These are phyloP conservation scores for Neosilurus hyrtlii DNA, from an alignment of 2,797 vertebrate genomes.

Conservation along the genomic window DNA sequence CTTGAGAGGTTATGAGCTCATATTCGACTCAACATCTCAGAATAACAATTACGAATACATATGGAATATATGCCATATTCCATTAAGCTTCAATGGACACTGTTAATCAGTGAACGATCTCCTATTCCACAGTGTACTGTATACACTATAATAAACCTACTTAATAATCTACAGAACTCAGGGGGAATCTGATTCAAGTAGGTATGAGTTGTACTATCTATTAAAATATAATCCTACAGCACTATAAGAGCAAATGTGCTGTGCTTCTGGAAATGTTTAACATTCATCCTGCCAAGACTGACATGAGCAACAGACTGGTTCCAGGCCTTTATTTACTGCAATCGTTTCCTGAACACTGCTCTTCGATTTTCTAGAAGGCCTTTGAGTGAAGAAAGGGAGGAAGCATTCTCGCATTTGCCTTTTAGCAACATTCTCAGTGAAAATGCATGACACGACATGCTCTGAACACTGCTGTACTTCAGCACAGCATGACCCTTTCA, in stretches of 20 bases:
- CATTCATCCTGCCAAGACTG: not conserved
- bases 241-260: not conserved
- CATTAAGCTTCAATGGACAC: not conserved
- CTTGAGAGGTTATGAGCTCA: too few species aligned
- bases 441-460: constrained; percentile 33
- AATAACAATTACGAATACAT: too few species aligned
- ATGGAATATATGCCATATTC: too few species aligned
- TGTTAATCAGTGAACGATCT: not conserved
- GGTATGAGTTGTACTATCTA: too few species aligned
- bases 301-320: constrained; percentile 4
- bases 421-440: constrained; percentile 3
- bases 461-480: constrained; percentile 20
- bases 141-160: not conserved
- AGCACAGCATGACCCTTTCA: not conserved
- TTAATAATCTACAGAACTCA: not conserved
- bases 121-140: not conserved
- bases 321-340: constrained; percentile 51
- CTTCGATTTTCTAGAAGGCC: not conserved
- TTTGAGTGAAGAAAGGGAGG: constrained; percentile 25
- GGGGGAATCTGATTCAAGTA: not conserved
- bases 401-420: constrained; percentile 11
- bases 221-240: not conserved
- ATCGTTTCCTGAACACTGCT: constrained; percentile 49
- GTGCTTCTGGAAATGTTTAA: not conserved
- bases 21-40: too few species aligned